phyloP scores from a whole-genome alignment of 2,888 invertebrate species.

The Lutraria lutraria region DNA sequence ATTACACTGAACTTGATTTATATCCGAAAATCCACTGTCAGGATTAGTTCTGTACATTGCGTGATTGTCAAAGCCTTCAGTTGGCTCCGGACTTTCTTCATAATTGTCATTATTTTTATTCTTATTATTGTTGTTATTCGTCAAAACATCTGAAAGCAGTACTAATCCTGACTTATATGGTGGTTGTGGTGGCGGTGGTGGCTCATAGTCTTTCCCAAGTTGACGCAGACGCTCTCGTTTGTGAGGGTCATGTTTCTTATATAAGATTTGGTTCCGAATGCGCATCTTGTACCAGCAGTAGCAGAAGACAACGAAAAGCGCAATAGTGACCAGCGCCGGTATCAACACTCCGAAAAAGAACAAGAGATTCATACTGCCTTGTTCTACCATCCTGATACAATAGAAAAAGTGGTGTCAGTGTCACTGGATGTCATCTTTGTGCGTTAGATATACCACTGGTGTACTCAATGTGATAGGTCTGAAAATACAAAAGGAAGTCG shows the following conservation, averaged over 20 bases:
- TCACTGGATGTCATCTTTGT: constrained; percentile 41
- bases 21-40: constrained; percentile 78
- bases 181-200: constrained; percentile 74
- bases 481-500: constrained; percentile 33
- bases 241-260: constrained; percentile 81
- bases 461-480: constrained; percentile 23
- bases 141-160: constrained; percentile 50
- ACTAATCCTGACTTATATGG: constrained; percentile 54
- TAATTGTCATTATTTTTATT: constrained; percentile 62
- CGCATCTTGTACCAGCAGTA: constrained; percentile 82
- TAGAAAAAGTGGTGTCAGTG: constrained; percentile 48
- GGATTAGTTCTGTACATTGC: constrained; percentile 76
- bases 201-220: constrained; percentile 70
- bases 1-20: constrained; percentile 75
- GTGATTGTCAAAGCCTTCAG: constrained; percentile 65
- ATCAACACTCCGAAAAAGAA: constrained; percentile 85
- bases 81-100: constrained; percentile 68
- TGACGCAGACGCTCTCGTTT: constrained; percentile 68
- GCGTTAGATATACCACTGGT: constrained; percentile 19
- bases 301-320: constrained; percentile 83
- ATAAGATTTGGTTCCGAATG: constrained; percentile 77
- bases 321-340: constrained; percentile 83
- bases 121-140: constrained; percentile 58
- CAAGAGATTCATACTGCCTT: constrained; percentile 77
- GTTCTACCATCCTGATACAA: constrained; percentile 67